Conservation (phyloP, 2,113 vertebrate genomes). For the Oryzias curvinotus region DNA sequence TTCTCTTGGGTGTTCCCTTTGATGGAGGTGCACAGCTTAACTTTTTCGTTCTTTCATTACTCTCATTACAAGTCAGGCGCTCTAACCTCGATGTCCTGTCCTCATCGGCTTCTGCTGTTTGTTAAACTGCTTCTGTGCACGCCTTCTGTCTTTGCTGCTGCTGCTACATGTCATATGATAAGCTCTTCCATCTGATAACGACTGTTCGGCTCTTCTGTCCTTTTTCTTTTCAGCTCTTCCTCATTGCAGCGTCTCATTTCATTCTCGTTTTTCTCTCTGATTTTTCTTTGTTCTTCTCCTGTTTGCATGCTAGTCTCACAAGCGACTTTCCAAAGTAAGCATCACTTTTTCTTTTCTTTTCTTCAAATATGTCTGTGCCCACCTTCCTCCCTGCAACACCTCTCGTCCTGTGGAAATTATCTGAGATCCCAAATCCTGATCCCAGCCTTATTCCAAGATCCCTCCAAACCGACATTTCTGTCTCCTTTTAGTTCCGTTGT, state of each 20-base stretch:
- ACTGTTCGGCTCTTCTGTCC: conserved; percentile 65
- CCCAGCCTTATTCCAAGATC: conserved; percentile 37
- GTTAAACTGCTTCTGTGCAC: conserved; percentile 34
- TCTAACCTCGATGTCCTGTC: conserved; percentile 17
- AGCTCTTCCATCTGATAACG: conserved; percentile 68
- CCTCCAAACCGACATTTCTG: conserved; percentile 28
- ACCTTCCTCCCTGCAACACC: conserved; percentile 31
- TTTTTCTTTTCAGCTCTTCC: conserved; percentile 64
- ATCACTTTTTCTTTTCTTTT: conserved; percentile 85
- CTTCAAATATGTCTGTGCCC: conserved; percentile 57
- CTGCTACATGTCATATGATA: conserved; percentile 61
- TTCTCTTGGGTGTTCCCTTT: no score
- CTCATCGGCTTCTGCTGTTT: conserved; percentile 30
- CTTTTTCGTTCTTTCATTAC: background rate
- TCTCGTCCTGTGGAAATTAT: conserved; percentile 49
- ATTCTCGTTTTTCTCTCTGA: conserved; percentile 67
- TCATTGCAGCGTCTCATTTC: conserved; percentile 62
- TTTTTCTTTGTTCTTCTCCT: conserved; percentile 89
- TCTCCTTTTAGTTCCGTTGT: background rate
- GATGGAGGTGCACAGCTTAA: background rate
- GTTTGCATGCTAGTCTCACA: conserved; percentile 95
- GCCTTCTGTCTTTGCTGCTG: conserved; percentile 31
- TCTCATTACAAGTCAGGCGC: conserved; percentile 1
- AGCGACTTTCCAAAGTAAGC: conserved; percentile 99
- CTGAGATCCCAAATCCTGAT: conserved; percentile 24